Percentiles rank a stretch among this genome's conserved stretches.
phyloP scores from a whole-genome alignment of 2,797 vertebrate genomes.

The Pseudochaenichthys georgianus region DNA sequence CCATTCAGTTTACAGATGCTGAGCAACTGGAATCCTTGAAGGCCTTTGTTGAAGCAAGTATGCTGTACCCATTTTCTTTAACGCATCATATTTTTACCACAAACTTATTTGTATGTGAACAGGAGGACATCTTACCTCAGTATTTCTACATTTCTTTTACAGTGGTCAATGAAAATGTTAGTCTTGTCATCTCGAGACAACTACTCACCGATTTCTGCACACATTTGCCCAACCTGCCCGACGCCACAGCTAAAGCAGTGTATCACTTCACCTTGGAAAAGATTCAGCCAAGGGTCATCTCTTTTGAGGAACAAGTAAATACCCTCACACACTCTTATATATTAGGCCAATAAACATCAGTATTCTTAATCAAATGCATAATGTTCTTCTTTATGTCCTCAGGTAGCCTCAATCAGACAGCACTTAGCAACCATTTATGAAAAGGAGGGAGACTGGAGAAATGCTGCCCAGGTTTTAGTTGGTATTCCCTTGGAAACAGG shows the following conservation, averaged over 20 bases:
- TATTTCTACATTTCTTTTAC: conserved; percentile 24
- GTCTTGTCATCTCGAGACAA: conserved; percentile 97
- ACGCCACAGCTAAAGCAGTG: conserved; percentile 95
- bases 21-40: conserved; percentile 97
- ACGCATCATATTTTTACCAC: accelerated
- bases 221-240: conserved; percentile 94
- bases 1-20: conserved; percentile 90
- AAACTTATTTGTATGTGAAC: not conserved
- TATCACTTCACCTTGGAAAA: conserved; percentile 98
- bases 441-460: conserved; percentile 99
- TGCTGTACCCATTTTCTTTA: conserved; percentile 63
- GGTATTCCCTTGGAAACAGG: conserved; percentile 98
- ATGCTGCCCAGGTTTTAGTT: conserved; percentile 97
- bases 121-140: not conserved
- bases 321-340: not conserved
- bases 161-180: conserved; percentile 99
- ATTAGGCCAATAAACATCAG: not conserved
- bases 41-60: conserved; percentile 99
- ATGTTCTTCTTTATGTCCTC: not conserved
- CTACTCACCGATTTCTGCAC: conserved; percentile 97
- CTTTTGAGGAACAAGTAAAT: conserved; percentile 97
- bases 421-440: conserved; percentile 98
- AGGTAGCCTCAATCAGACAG: conserved; percentile 99
- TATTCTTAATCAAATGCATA: not conserved
- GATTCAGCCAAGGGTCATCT: conserved; percentile 98